A percentile compares a stretch with the other conserved stretches of the same genome.
These are phyloP conservation scores for Danio kyathit DNA, from an alignment of 2,797 vertebrate genomes.

Conservation along the genomic window DNA sequence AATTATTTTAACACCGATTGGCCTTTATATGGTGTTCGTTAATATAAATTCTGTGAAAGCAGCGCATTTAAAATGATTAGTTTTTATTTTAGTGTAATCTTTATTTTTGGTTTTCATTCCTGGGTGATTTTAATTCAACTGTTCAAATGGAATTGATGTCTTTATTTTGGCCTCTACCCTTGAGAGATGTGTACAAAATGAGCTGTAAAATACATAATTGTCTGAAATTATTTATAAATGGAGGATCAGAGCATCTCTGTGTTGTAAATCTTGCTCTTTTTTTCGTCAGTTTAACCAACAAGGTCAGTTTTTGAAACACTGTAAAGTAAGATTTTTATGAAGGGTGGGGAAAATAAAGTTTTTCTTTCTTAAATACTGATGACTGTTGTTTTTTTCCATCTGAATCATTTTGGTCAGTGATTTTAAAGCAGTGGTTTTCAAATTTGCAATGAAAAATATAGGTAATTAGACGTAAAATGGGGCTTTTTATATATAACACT, in stretches of 20 bases:
- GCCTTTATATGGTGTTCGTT: not conserved
- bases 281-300: not conserved
- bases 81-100: not conserved
- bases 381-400: not conserved
- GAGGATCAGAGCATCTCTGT: slow-evolving; percentile 12
- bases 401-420: not conserved
- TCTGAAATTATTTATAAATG: slow-evolving; percentile 30
- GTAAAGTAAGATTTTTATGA: slow-evolving; percentile 50
- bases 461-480: too few species aligned
- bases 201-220: slow-evolving; percentile 17
- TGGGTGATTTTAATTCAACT: not conserved
- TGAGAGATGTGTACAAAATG: not conserved
- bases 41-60: not conserved
- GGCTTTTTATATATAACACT: too few species aligned
- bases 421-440: not conserved
- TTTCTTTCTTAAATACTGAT: slow-evolving; percentile 27
- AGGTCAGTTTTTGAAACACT: slow-evolving; percentile 42
- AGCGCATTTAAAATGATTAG: not conserved
- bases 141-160: not conserved
- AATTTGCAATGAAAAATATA: not conserved
- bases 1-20: not conserved
- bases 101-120: not conserved
- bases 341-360: slow-evolving; percentile 41
- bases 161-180: not conserved
- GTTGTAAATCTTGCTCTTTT: slow-evolving; percentile 27